phyloP scores from a whole-genome alignment of 1,140 invertebrate species.

The Scylla paramamosain region DNA sequence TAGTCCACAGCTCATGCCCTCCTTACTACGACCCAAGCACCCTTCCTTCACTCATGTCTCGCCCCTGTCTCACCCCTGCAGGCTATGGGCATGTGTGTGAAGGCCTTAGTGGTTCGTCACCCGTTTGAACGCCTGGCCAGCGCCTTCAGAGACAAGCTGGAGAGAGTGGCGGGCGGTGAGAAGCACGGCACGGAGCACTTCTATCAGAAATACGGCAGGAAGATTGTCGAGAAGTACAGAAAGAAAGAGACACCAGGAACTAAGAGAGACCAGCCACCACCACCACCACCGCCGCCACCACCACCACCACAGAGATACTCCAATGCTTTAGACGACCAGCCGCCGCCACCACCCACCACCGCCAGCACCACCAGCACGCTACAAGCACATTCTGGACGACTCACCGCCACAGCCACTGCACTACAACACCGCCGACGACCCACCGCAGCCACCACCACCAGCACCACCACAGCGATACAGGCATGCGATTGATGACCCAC shows the following conservation, averaged over 20 bases:
- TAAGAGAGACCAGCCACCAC: too few species aligned
- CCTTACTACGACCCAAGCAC: too few species aligned
- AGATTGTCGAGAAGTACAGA: slow-evolving; percentile 83
- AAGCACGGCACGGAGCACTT: slow-evolving; percentile 83
- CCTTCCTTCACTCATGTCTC: too few species aligned
- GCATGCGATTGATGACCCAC: not conserved
- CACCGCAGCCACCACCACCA: not conserved
- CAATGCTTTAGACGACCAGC: slow-evolving; percentile 60
- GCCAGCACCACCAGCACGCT: too few species aligned
- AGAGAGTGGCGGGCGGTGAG: slow-evolving; percentile 81
- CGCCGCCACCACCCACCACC: too few species aligned
- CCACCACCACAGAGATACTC: slow-evolving; percentile 55
- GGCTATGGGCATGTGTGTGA: slow-evolving; percentile 81
- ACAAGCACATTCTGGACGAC: too few species aligned
- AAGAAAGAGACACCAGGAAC: slow-evolving; percentile 77
- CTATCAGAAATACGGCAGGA: slow-evolving; percentile 83
- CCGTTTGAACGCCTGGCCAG: slow-evolving; percentile 85
- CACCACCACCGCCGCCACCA: not conserved
- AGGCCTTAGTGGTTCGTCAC: slow-evolving; percentile 83
- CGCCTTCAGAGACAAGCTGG: slow-evolving; percentile 85
- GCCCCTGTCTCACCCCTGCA: slow-evolving; percentile 68
- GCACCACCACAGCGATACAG: not conserved
- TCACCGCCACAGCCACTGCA: not conserved
- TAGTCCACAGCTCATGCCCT: too few species aligned
- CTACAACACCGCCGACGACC: too few species aligned